These are phyloP conservation scores for Stegana nigrithorax DNA, from an alignment of 2,888 invertebrate genomes.

Conservation along the genomic window DNA sequence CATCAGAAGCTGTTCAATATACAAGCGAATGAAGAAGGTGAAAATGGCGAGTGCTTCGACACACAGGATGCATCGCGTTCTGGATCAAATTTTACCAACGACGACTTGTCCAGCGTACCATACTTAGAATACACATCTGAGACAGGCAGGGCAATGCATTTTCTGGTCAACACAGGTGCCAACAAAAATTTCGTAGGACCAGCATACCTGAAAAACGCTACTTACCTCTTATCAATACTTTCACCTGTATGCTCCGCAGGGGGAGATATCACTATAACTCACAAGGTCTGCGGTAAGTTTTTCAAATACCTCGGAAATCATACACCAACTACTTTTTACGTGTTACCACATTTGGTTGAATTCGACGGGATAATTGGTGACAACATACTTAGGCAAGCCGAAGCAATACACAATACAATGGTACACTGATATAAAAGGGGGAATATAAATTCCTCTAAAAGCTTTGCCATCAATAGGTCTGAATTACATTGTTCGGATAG, in stretches of 20 bases:
- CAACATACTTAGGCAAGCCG: too few species aligned
- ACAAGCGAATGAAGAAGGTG: too few species aligned
- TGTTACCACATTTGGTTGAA: neutral
- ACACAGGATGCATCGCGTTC: too few species aligned
- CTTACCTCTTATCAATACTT: neutral
- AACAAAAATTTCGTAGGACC: conserved; percentile 1
- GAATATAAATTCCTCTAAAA: too few species aligned
- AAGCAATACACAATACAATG: too few species aligned
- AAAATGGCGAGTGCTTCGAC: too few species aligned
- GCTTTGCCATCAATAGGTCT: too few species aligned
- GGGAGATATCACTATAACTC: neutral
- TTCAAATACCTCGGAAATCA: neutral
- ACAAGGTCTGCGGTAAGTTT: neutral
- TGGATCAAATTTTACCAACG: conserved; percentile 25
- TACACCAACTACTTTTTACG: neutral
- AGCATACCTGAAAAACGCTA: neutral
- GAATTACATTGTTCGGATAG: too few species aligned
- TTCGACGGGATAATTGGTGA: conserved; percentile 1
- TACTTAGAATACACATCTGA: conserved; percentile 15
- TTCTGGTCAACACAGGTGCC: neutral
- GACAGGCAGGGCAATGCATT: neutral
- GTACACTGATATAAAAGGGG: neutral
- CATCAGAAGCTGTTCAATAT: too few species aligned
- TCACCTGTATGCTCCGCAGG: neutral
- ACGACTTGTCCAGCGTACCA: conserved; percentile 13